Conservation (phyloP, 2,113 vertebrate genomes). For the Pagrus major region DNA sequence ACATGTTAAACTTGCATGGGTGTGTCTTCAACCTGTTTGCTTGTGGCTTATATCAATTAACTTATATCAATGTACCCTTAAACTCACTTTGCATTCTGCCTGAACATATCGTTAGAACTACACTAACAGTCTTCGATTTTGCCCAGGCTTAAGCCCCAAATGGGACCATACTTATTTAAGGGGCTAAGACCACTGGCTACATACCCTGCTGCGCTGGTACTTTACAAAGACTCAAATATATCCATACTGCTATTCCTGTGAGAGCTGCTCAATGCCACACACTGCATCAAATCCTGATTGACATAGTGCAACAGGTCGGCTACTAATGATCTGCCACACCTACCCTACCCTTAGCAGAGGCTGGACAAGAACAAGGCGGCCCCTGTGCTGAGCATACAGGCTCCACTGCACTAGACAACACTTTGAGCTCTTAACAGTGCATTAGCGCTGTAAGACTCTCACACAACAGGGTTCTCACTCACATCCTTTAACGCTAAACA, state of each 20-base stretch:
- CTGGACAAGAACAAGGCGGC: conserved; percentile 21
- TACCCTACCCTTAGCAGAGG: not conserved
- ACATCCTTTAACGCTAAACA: conserved; percentile 37
- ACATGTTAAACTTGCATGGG: not conserved
- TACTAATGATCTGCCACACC: conserved; percentile 26
- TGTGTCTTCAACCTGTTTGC: not conserved
- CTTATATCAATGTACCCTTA: too few species aligned
- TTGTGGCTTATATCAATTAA: not conserved
- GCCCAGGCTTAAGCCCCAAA: not conserved
- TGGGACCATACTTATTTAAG: conserved; percentile 7
- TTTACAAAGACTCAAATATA: not conserved
- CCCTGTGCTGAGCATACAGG: conserved; percentile 7
- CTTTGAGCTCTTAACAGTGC: conserved; percentile 25
- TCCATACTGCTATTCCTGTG: not conserved
- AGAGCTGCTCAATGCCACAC: not conserved
- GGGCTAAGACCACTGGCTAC: not conserved
- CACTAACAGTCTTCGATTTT: not conserved
- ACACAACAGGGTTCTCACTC: conserved; percentile 1
- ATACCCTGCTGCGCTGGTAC: not conserved
- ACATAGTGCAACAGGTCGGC: conserved; percentile 16
- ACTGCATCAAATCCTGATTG: conserved; percentile 24
- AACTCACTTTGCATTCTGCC: not conserved
- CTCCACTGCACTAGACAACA: not conserved
- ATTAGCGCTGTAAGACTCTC: conserved; percentile 19
- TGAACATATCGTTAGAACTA: not conserved